These are phyloP conservation scores for Platygyra sinensis DNA, from an alignment of 64 coral and sea anemone genomes.

Conservation along the genomic window DNA sequence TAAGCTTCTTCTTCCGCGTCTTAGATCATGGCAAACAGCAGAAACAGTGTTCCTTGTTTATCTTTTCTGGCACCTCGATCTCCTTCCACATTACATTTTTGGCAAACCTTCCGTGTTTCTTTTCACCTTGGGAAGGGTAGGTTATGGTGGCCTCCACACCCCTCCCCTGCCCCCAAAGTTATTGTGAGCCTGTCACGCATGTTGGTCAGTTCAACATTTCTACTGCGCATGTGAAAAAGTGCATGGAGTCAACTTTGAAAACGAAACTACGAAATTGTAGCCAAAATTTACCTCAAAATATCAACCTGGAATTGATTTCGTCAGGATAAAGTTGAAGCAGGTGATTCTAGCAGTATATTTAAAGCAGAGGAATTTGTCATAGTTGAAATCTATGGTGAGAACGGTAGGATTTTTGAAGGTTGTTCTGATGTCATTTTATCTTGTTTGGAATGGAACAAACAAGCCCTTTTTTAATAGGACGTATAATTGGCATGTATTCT, in stretches of 20 bases:
- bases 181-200: not conserved
- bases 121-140: not conserved
- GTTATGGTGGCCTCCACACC: too few relatives aligned
- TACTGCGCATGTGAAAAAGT: not conserved
- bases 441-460: slow-evolving; percentile 19
- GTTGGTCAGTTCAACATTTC: not conserved
- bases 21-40: too few relatives aligned
- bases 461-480: not conserved
- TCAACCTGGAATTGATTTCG: not conserved
- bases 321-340: not conserved
- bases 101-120: not conserved
- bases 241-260: not conserved
- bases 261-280: not conserved
- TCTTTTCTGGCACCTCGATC: not conserved
- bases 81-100: not conserved
- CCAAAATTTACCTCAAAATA: slow-evolving; percentile 7
- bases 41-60: not conserved
- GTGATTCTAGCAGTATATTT: slow-evolving; percentile 4
- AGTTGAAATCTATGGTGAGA: not conserved
- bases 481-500: not conserved
- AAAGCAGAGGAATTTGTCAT: not conserved
- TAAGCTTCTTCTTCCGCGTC: too few relatives aligned
- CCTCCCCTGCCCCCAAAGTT: not conserved
- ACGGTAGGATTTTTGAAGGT: not conserved
- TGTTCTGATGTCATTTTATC: not conserved